Evolutionary conservation across 2,888 invertebrate species (phyloP), one percentile per base, ranked within the genome.

Genomic region (Crioceris asparagi): DNA sequence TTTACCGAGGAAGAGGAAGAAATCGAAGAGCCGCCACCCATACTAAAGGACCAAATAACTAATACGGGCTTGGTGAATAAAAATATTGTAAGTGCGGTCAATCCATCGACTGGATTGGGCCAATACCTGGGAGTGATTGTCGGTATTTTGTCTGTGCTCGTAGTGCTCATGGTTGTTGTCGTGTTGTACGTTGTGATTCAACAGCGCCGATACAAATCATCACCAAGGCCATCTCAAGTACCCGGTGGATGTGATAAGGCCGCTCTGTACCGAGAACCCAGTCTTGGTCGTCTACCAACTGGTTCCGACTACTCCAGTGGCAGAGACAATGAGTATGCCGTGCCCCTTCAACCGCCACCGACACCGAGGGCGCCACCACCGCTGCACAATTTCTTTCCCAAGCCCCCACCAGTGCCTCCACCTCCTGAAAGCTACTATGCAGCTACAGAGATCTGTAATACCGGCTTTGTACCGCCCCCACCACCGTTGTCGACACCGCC

Each of bases 381-480:
- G 36, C 55, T 72, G 44, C 72, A 72, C 54, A 69, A 70, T 55
- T 69, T 74, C 58, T 70, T 73, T 55, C 73, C 73, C 38, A 69
- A 75, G 61, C 76, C 72, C 47, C 74, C 74, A 36, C 71, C 74
- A 45, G 71, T 75, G 55, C 79, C 79, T 45, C 80, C 79, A 38
- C 76, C 77, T 27, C 72, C 75, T 44, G 78, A 79, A 63, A 72
- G 77, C 62, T 79, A 79, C 66, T 80, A 79, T 65, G 79, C 79
- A 48, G 76, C 79, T 50, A 75, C 78, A 44, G 77, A 79, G 63
- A 76, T 80, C 53, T 70, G 71, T 17, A 71, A 72, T 55, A 54
- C 58, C 34, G 58, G 59, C 34, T 60, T 63, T 45, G 56, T 63
- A 17, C 60, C 60, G 35, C 65, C 64, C 11, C 62, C 65, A 26